A percentile compares a stretch with the other conserved stretches of the same genome.
Conservation (phyloP, 1,140 invertebrate species). For the Platorchestia sp. region DNA sequence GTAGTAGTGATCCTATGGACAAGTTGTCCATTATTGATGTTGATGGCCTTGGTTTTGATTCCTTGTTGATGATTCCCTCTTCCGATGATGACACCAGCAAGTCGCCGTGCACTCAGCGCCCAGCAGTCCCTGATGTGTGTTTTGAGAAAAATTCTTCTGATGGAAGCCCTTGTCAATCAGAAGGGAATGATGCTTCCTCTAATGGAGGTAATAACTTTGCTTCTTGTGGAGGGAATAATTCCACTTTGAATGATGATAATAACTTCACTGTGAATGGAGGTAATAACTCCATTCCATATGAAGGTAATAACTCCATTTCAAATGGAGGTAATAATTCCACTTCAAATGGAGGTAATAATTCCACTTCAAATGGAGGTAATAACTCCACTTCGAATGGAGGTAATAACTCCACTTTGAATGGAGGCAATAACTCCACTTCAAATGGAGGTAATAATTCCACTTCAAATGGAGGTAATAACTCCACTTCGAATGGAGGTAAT, state of each 20-base stretch:
- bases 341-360: no score
- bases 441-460: no score
- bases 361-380: not conserved
- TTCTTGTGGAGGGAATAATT: no score
- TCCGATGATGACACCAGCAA: not conserved
- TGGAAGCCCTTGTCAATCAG: not conserved
- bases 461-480: no score
- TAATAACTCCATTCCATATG: not conserved
- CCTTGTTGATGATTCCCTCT: not conserved
- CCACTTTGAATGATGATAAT: no score
- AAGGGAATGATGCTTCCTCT: not conserved
- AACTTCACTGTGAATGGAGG: not conserved
- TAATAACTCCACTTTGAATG: not conserved
- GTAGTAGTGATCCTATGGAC: constrained; percentile 17
- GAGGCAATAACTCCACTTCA: not conserved
- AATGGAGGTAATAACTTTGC: no score
- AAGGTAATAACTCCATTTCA: not conserved
- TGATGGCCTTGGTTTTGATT: not conserved
- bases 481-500: not conserved
- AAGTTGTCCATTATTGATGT: constrained; percentile 19
- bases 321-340: not conserved
- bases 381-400: no score
- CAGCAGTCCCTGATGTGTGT: not conserved
- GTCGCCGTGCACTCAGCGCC: not conserved
- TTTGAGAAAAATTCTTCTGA: not conserved